Evolutionary conservation across 2,113 vertebrate genomes (phyloP).

Genomic region (Dicaeum eximium): DNA sequence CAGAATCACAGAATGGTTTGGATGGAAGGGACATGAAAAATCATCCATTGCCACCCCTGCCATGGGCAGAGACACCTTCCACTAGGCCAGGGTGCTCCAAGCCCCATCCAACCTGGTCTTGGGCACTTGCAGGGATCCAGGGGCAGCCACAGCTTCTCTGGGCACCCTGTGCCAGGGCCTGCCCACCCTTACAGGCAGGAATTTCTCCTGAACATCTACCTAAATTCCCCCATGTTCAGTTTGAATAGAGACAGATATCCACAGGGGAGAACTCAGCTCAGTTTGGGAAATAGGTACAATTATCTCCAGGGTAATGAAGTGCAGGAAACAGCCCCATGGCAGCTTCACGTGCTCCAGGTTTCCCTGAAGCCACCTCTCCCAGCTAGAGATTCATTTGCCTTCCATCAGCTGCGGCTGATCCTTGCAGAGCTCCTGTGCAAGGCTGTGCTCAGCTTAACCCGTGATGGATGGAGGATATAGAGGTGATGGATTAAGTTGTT

Average conservation of each 20-base stretch:
- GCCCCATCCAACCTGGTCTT: background rate
- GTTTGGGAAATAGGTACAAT: background rate
- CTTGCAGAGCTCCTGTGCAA: background rate
- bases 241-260: background rate
- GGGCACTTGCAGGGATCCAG: background rate
- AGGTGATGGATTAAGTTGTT: constrained; percentile 13
- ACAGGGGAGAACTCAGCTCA: background rate
- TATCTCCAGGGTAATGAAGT: background rate
- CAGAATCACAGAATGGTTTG: background rate
- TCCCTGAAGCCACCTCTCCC: background rate
- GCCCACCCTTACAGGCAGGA: rapidly evolving
- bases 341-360: background rate
- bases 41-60: background rate
- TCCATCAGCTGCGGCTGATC: background rate
- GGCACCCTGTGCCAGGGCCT: background rate
- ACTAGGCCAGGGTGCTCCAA: background rate
- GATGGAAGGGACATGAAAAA: background rate
- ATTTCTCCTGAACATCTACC: background rate
- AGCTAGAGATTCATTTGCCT: background rate
- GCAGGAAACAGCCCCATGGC: background rate
- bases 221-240: background rate
- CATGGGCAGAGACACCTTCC: background rate
- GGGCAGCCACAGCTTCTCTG: background rate
- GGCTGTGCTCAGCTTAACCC: background rate
- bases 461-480: background rate